Evolutionary conservation across 2,797 vertebrate species (phyloP), one percentile per base, ranked within the genome.

Genomic region (Rhinoraja longicauda): DNA sequence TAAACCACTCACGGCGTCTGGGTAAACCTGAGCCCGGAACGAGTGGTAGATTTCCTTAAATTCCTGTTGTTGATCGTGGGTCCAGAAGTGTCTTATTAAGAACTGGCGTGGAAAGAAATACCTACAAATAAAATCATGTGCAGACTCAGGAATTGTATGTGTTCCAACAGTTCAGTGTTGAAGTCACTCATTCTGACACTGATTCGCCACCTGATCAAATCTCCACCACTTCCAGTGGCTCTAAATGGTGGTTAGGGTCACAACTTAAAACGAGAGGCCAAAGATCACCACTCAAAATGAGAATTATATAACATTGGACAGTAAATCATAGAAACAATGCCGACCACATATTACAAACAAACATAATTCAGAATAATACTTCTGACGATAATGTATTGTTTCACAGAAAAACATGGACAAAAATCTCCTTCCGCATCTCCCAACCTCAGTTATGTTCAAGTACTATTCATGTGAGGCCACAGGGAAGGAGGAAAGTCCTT

Each of bases 51-150:
- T 64, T 0, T 94, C 95, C 94, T 96, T 96, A 95, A 98, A 99
- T 88, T 98, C 97, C 0, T 94, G 53, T 93, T 96, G 96, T 96
- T 99, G 98, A 93, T 93, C 93, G 0, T 97, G 96, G 1, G 97
- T 99, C 98, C 98, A 99, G 96, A 99, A 99, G 93, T 99, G 95
- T 5, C 96, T 97, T 93, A 98, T 96, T 92, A 99, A 96, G 93
- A 99, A 94, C 96, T 99, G 98, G 8, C 98, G 97, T 0, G 98
- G 98, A 95, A 97, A 99, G 81, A 98, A 94, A 93, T 99, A 99
- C 98, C 98, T 99, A 73, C 70, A 75, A 73, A 90, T 39, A 88
- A 88, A 67, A 62, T 86, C 29, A 36, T 21, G 32, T 88, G 67
- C 62, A 88, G 84, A 36, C 24, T 67, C 67, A 64, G 62, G 62